These are phyloP conservation scores for Lasius fuliginosus DNA, from an alignment of 2,888 invertebrate genomes.

Conservation along the genomic window DNA sequence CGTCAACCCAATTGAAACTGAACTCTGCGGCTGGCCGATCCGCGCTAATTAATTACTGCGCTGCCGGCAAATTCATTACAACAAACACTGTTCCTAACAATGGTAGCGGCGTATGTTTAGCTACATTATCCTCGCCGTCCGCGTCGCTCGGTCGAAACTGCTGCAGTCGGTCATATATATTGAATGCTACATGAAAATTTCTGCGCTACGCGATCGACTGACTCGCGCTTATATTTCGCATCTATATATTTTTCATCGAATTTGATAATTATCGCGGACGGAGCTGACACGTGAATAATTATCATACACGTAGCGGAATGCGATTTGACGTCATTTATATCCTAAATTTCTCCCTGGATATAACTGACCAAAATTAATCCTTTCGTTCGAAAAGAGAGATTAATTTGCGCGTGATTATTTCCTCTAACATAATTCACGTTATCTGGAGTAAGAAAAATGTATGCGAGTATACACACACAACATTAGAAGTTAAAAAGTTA, in stretches of 20 bases:
- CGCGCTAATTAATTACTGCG: slow-evolving; percentile 56
- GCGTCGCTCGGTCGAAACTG: slow-evolving; percentile 32
- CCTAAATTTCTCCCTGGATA: not conserved
- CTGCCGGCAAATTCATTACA: slow-evolving; percentile 56
- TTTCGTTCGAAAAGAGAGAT: slow-evolving; percentile 14
- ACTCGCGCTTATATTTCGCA: slow-evolving; percentile 14
- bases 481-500: not conserved
- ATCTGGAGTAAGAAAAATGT: not conserved
- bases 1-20: slow-evolving; percentile 56
- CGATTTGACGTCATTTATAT: slow-evolving; percentile 27
- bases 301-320: not conserved
- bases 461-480: not conserved
- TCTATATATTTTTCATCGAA: slow-evolving; percentile 51
- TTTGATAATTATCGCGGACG: slow-evolving; percentile 57
- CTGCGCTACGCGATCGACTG: not conserved
- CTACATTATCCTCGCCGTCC: slow-evolving; percentile 54
- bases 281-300: slow-evolving; percentile 42
- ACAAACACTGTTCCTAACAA: slow-evolving; percentile 56
- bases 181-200: slow-evolving; percentile 37
- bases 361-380: slow-evolving; percentile 33
- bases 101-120: slow-evolving; percentile 53
- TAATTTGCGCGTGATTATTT: slow-evolving; percentile 41
- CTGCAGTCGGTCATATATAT: slow-evolving; percentile 36
- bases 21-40: slow-evolving; percentile 48
- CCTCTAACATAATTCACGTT: not conserved